Evolutionary conservation across 2,113 vertebrate species (phyloP).

Genomic region (Chloroceryle aenea): DNA sequence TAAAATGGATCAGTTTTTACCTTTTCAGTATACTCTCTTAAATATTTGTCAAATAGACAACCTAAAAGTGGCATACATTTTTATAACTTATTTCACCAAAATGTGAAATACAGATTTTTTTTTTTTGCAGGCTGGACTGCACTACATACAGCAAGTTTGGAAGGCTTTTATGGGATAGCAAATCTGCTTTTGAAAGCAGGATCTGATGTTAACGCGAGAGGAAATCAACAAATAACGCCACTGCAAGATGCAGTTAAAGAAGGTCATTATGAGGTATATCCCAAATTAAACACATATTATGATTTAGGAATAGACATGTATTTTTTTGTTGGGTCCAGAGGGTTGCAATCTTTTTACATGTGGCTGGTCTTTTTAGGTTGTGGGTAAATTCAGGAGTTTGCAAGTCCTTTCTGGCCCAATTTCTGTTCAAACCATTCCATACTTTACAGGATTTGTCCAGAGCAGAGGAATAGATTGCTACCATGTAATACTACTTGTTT

Average conservation of each 20-base stretch:
- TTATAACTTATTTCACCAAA: background rate
- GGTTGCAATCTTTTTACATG: background rate
- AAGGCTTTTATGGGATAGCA: conserved; percentile 65
- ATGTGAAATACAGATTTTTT: background rate
- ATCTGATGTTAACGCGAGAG: conserved; percentile 78
- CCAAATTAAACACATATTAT: background rate
- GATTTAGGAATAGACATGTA: background rate
- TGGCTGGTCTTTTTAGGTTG: background rate
- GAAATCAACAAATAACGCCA: conserved; percentile 75
- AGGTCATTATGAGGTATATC: conserved; percentile 77
- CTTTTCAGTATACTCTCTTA: background rate
- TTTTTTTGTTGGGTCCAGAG: background rate
- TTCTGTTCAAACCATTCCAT: background rate
- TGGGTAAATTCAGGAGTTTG: background rate
- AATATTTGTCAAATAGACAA: background rate
- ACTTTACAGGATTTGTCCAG: background rate
- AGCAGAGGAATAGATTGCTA: background rate
- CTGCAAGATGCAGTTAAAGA: conserved; percentile 79
- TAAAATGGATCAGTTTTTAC: background rate
- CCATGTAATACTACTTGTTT: background rate
- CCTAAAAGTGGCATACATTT: background rate
- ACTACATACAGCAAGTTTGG: conserved; percentile 77
- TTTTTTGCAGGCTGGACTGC: conserved; percentile 81
- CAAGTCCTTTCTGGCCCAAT: background rate
- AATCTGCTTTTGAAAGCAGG: conserved; percentile 79